Conservation (phyloP, 2,797 vertebrate species). For the Hyperoplus lanceolatus region DNA sequence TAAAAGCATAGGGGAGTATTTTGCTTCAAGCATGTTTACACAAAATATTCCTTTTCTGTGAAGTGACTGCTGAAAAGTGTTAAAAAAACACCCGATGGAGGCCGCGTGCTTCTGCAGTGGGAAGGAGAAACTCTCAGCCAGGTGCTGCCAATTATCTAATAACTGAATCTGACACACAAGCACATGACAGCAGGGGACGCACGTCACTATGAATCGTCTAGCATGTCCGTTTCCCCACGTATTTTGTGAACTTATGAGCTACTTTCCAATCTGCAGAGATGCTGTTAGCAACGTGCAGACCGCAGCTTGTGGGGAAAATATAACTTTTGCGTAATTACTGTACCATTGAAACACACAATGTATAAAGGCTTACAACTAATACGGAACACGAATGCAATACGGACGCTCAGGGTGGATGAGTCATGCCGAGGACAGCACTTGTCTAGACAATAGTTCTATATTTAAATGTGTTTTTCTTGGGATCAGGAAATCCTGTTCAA, state of each 20-base stretch:
- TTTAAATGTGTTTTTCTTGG: conserved; percentile 20
- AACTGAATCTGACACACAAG: background rate
- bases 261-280: background rate
- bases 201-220: background rate
- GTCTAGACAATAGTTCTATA: conserved; percentile 41
- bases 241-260: too few relatives aligned
- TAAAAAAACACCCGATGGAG: background rate
- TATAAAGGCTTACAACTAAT: background rate
- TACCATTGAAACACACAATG: background rate
- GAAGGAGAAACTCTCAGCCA: conserved; percentile 11
- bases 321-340: background rate
- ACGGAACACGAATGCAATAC: background rate
- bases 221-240: background rate
- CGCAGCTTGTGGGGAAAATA: background rate
- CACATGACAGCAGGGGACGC: background rate
- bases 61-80: background rate
- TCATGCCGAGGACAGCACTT: background rate
- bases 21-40: conserved; percentile 49
- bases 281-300: background rate
- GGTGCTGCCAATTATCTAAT: conserved; percentile 70
- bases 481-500: conserved; percentile 60
- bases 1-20: conserved; percentile 40
- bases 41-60: conserved; percentile 11
- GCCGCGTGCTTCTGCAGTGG: background rate
- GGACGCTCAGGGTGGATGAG: background rate